Percentiles rank a stretch among this genome's conserved stretches.
These are phyloP conservation scores for Octomys mimax DNA, from an alignment of 2,797 vertebrate species.

Conservation along the genomic window DNA sequence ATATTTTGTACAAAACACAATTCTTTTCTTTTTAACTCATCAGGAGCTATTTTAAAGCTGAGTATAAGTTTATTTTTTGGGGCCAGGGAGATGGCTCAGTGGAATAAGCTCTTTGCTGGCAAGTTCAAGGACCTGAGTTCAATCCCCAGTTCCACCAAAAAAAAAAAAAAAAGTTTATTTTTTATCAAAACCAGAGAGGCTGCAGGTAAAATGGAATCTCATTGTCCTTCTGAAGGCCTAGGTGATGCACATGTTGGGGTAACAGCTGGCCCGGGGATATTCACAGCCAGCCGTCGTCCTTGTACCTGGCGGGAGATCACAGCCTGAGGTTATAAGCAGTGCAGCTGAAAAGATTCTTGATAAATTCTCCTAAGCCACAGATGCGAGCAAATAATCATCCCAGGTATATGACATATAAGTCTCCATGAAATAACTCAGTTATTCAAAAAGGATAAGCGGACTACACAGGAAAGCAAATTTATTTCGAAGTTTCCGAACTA, in stretches of 20 bases:
- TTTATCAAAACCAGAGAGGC: not conserved
- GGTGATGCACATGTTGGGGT: conserved; percentile 28
- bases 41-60: conserved; percentile 45
- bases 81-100: no score
- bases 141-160: no score
- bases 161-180: conserved; percentile 60
- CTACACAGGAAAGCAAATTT: not conserved
- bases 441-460: not conserved
- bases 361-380: conserved; percentile 67
- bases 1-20: not conserved
- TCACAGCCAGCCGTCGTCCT: conserved; percentile 79
- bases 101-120: no score
- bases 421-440: conserved; percentile 32
- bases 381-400: conserved; percentile 71
- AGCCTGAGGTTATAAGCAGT: conserved; percentile 45
- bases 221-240: not conserved
- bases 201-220: not conserved
- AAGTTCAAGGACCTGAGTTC: no score
- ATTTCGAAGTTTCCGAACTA: conserved; percentile 16
- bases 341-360: not conserved
- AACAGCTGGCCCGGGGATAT: conserved; percentile 78
- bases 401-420: conserved; percentile 2
- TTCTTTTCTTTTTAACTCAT: conserved; percentile 13
- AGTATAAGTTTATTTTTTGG: conserved; percentile 52
- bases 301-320: conserved; percentile 70